A percentile compares a stretch with the other conserved stretches of the same genome.
Conservation (phyloP, 2,113 vertebrate species). For the Oriolus oriolus region DNA sequence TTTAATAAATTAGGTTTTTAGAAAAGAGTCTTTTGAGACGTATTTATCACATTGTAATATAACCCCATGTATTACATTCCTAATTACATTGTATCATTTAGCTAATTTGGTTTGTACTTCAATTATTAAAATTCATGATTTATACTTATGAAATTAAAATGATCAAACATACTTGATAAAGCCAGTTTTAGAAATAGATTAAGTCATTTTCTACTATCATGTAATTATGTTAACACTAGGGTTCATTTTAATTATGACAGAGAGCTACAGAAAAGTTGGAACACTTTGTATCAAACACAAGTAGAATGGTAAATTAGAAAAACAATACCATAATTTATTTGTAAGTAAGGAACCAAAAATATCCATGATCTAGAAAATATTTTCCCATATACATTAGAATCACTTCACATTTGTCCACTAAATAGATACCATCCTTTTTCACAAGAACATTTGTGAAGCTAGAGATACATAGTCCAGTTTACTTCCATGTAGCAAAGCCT, state of each 20-base stretch:
- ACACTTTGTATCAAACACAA: neutral
- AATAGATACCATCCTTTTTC: neutral
- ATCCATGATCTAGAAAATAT: neutral
- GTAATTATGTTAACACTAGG: constrained; percentile 36
- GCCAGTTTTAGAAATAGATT: constrained; percentile 39
- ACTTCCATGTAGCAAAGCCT: neutral
- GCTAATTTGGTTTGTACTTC: constrained; percentile 47
- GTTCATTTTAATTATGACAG: constrained; percentile 39
- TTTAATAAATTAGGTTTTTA: constrained; percentile 19
- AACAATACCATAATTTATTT: neutral
- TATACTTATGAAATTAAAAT: constrained; percentile 48
- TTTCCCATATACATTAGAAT: neutral
- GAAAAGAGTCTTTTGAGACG: neutral
- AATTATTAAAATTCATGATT: constrained; percentile 46
- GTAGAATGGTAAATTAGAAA: neutral
- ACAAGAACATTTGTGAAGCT: neutral
- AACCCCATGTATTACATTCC: neutral
- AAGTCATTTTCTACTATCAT: constrained; percentile 18
- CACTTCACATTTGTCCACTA: neutral
- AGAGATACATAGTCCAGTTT: neutral
- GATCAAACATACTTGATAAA: constrained; percentile 45
- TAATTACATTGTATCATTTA: constrained; percentile 45
- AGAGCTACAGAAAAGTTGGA: neutral
- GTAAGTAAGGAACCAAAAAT: neutral
- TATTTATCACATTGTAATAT: constrained; percentile 39